These are phyloP conservation scores for Zosterops japonicus DNA, from an alignment of 2,113 vertebrate species.

Conservation along the genomic window DNA sequence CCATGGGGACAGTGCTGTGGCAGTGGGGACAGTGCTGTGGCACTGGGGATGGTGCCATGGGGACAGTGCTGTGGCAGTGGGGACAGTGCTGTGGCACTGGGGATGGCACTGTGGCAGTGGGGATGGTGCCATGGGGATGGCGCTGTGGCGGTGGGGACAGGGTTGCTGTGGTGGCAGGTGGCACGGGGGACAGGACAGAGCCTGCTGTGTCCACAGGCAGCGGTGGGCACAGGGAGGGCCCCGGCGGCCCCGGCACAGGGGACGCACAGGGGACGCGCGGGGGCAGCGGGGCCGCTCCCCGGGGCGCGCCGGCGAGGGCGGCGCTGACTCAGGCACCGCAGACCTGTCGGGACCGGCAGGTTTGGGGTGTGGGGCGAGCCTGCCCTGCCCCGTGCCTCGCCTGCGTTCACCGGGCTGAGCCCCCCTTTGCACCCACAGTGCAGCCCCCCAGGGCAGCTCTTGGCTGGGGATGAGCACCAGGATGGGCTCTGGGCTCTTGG, in stretches of 20 bases:
- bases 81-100: no score
- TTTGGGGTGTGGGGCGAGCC: background rate
- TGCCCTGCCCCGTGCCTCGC: rapidly evolving
- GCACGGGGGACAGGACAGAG: background rate
- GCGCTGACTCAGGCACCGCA: conserved; percentile 1
- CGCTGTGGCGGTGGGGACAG: background rate
- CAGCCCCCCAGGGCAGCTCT: no score
- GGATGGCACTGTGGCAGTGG: no score
- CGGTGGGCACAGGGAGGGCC: rapidly evolving
- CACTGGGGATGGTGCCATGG: no score
- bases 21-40: background rate
- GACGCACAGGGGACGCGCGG: background rate
- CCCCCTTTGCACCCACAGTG: background rate
- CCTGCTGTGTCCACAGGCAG: rapidly evolving
- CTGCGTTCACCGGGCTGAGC: rapidly evolving
- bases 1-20: no score
- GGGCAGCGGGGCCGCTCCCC: conserved; percentile 5
- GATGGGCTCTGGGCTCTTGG: background rate
- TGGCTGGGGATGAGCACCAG: rapidly evolving
- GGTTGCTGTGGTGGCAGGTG: rapidly evolving
- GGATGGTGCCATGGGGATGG: no score
- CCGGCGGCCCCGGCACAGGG: rapidly evolving
- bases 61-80: no score
- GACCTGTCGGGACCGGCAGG: background rate
- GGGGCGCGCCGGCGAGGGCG: background rate